Conservation (phyloP, 64 coral and sea anemone genomes). For the Catalaphyllia jardinei region DNA sequence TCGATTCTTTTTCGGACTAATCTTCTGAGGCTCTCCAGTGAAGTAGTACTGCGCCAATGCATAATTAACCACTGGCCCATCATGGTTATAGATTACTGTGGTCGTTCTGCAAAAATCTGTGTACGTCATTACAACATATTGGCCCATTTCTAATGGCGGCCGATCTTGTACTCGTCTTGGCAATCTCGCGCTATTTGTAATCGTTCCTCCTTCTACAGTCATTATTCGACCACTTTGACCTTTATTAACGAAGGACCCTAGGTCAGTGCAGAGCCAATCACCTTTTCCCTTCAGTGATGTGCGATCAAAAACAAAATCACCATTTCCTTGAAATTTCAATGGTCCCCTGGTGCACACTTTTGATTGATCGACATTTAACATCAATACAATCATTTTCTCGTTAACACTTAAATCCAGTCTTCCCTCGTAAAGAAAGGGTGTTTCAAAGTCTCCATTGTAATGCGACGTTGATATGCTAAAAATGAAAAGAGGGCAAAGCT, state of each 20-base stretch:
- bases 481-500: background rate
- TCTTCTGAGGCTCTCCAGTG: background rate
- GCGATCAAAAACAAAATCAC: constrained; percentile 52
- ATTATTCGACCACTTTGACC: constrained; percentile 18
- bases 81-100: background rate
- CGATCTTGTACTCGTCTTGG: background rate
- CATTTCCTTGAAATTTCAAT: constrained; percentile 24
- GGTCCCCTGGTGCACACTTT: constrained; percentile 42
- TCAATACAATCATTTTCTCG: constrained; percentile 23
- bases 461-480: background rate
- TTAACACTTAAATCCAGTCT: constrained; percentile 8
- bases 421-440: constrained; percentile 38
- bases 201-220: background rate
- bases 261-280: constrained; percentile 38
- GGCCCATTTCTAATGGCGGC: background rate
- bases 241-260: constrained; percentile 33
- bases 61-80: background rate
- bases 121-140: constrained; percentile 18
- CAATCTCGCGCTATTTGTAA: background rate
- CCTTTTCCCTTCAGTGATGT: constrained; percentile 8
- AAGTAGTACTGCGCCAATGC: constrained; percentile 7
- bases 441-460: background rate
- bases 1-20: background rate
- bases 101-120: constrained; percentile 8
- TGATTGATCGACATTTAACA: constrained; percentile 15